Evolutionary conservation across 2,113 vertebrate genomes (phyloP).

Genomic region (Ammodytes marinus): DNA sequence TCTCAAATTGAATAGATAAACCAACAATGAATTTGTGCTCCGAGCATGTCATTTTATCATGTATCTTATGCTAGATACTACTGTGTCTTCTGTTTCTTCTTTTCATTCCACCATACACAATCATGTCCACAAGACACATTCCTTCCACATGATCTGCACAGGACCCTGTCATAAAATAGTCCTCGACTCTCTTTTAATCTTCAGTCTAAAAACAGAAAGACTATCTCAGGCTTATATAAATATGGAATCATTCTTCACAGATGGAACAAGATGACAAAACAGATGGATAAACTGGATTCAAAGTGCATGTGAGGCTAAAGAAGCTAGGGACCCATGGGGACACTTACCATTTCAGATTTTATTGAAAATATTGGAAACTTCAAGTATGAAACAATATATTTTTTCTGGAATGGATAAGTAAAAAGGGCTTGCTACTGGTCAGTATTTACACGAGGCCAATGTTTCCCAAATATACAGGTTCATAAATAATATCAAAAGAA

Average conservation of each 20-base stretch:
- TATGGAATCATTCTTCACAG: background rate
- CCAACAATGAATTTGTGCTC: background rate
- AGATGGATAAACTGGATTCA: background rate
- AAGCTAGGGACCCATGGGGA: background rate
- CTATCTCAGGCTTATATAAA: background rate
- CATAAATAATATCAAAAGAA: conserved; percentile 76
- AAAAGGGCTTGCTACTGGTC: conserved; percentile 38
- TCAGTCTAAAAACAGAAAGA: background rate
- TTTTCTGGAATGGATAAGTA: conserved; percentile 64
- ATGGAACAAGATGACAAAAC: background rate
- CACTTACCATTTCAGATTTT: conserved; percentile 66
- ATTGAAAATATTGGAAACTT: conserved; percentile 74
- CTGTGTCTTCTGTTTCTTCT: background rate
- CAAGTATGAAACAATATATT: conserved; percentile 71
- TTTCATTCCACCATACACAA: background rate
- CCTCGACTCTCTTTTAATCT: background rate
- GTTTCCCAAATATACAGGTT: conserved; percentile 66
- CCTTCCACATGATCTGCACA: background rate
- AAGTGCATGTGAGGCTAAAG: background rate
- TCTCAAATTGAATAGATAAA: background rate
- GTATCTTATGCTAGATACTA: background rate
- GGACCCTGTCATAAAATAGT: background rate
- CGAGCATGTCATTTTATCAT: background rate
- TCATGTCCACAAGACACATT: background rate
- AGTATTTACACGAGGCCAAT: conserved; percentile 65